A percentile compares a stretch with the other conserved stretches of the same genome.
Evolutionary conservation across 1,140 invertebrate species (phyloP).

Genomic region (Bombus polaris): DNA sequence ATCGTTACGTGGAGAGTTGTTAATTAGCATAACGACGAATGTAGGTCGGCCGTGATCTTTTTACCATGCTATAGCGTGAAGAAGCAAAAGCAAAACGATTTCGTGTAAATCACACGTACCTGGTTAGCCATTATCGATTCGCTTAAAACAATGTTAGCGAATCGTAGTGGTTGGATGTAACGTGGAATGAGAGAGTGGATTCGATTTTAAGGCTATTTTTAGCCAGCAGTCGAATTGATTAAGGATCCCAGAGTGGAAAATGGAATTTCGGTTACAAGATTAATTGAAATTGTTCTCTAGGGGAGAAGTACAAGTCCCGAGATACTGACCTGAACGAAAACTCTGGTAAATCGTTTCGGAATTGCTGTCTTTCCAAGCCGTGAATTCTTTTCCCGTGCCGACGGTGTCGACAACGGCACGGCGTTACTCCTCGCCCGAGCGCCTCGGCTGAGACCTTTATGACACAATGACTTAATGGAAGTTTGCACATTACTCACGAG

Average conservation of each 20-base stretch:
- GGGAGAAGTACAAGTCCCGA: background rate
- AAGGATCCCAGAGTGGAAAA: background rate
- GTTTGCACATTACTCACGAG: conserved; percentile 67
- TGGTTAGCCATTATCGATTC: conserved; percentile 1
- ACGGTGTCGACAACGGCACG: background rate
- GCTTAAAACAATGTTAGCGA: background rate
- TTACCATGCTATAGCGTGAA: background rate
- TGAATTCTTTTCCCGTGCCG: conserved; percentile 42
- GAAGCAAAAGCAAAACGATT: background rate
- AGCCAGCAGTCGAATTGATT: background rate
- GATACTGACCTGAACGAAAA: background rate
- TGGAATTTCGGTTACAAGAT: conserved; percentile 4
- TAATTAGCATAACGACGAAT: background rate
- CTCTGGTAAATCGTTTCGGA: conserved; percentile 15
- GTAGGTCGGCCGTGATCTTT: background rate
- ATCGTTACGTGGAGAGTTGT: background rate
- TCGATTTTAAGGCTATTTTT: background rate
- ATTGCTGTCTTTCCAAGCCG: conserved; percentile 13
- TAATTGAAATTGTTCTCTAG: conserved; percentile 15
- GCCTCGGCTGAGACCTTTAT: conserved; percentile 42
- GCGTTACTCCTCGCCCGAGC: conserved; percentile 24
- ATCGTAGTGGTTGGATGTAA: background rate
- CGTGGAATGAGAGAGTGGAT: background rate
- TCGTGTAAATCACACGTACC: background rate
- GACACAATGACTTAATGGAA: conserved; percentile 71